phyloP scores from a whole-genome alignment of 2,888 invertebrate species.

The Drosophila pegasa region DNA sequence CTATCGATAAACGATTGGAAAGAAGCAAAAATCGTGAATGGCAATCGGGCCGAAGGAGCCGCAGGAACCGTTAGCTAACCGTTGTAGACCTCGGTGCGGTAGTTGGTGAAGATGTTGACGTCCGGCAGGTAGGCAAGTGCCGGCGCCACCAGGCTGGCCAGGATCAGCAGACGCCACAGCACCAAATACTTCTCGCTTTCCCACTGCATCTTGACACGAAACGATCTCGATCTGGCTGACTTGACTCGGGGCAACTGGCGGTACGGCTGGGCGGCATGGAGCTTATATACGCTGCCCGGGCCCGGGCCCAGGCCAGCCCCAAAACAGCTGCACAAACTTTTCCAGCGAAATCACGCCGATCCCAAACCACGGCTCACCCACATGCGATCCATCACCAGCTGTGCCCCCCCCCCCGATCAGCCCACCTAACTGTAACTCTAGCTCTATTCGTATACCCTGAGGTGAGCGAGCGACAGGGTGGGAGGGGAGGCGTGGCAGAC shows the following conservation, averaged over 20 bases:
- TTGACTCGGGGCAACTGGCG: background rate
- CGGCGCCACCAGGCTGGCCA: slow-evolving; percentile 28
- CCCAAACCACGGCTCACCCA: too few relatives aligned
- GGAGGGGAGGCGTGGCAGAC: too few relatives aligned
- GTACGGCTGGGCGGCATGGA: background rate
- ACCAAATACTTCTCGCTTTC: slow-evolving; percentile 4
- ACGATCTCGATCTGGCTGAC: background rate
- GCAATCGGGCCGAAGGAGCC: background rate
- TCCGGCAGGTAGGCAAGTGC: slow-evolving; percentile 52
- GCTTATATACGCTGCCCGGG: slow-evolving; percentile 1
- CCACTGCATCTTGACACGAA: slow-evolving; percentile 22
- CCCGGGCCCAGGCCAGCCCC: too few relatives aligned
- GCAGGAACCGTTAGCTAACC: slow-evolving; percentile 31
- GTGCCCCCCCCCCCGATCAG: background rate
- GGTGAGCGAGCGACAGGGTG: too few relatives aligned
- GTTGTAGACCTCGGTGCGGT: slow-evolving; percentile 68
- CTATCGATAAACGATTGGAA: slow-evolving; percentile 10
- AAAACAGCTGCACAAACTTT: slow-evolving; percentile 4
- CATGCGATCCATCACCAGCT: background rate
- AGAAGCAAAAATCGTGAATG: background rate
- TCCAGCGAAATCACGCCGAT: background rate
- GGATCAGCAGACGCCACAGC: slow-evolving; percentile 37
- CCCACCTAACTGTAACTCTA: background rate
- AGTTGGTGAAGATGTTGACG: slow-evolving; percentile 68
- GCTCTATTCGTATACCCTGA: too few relatives aligned